phyloP scores from a whole-genome alignment of 2,888 invertebrate species.

The Macaria liturata region DNA sequence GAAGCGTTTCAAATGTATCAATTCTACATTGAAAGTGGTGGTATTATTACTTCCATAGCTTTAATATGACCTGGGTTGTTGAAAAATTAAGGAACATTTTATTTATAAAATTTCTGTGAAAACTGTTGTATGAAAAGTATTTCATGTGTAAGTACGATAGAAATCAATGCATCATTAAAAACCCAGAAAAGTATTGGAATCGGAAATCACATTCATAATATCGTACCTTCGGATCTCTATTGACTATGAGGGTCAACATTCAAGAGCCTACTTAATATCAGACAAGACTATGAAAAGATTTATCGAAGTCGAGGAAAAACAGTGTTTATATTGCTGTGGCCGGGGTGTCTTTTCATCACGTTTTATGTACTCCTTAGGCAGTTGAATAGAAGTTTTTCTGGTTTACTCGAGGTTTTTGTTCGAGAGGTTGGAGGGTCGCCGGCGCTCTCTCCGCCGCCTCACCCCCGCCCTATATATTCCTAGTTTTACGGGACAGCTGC shows the following conservation, averaged over 20 bases:
- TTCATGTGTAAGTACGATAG: neutral
- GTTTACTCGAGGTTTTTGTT: constrained; percentile 53
- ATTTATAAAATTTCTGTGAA: too few species aligned
- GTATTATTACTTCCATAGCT: too few species aligned
- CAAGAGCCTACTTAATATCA: constrained; percentile 30
- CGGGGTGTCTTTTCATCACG: constrained; percentile 56
- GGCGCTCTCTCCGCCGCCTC: constrained; percentile 28
- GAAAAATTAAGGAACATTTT: too few species aligned
- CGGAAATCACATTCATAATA: constrained; percentile 25
- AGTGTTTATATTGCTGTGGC: constrained; percentile 47
- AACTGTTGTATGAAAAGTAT: too few species aligned
- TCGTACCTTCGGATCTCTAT: constrained; percentile 22
- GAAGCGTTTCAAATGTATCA: too few species aligned
- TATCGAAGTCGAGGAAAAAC: constrained; percentile 45
- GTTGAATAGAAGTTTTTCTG: constrained; percentile 59
- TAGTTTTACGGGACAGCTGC: constrained; percentile 20
- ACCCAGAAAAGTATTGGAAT: constrained; percentile 16
- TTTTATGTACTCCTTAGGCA: constrained; percentile 57
- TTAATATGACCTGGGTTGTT: too few species aligned
- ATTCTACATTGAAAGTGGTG: too few species aligned
- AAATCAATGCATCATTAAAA: constrained; percentile 21
- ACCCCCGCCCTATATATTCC: constrained; percentile 16
- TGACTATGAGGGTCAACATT: constrained; percentile 31
- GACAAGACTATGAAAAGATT: constrained; percentile 34
- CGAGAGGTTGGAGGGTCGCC: constrained; percentile 39